These are phyloP conservation scores for Chondrilla cf. caribensis DNA, from an alignment of 37 sponge, comb jelly and placozoan genomes.

Conservation along the genomic window DNA sequence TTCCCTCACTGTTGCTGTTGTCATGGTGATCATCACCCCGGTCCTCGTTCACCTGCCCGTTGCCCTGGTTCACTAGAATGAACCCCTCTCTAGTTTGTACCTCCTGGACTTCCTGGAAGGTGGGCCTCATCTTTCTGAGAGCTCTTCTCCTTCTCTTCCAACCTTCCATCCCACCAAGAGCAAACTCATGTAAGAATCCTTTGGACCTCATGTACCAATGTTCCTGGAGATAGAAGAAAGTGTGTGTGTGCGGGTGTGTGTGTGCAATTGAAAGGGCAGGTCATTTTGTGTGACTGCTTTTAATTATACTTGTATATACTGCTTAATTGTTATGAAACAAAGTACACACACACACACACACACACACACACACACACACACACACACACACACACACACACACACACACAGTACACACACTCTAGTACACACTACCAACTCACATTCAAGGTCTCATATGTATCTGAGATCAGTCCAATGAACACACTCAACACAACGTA, in stretches of 20 bases:
- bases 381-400: not conserved
- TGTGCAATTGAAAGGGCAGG: no score
- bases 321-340: no score
- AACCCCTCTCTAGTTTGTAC: slow-evolving; percentile 3
- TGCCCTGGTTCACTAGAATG: not conserved
- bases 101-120: slow-evolving; percentile 5
- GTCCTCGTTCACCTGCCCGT: not conserved
- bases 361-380: not conserved
- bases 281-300: no score
- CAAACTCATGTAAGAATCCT: slow-evolving; percentile 10
- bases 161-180: not conserved
- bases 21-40: not conserved
- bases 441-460: slow-evolving; percentile 85
- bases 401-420: no score
- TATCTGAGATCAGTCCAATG: slow-evolving; percentile 94
- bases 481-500: slow-evolving; percentile 94
- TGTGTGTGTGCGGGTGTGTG: no score
- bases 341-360: no score
- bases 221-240: no score
- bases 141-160: not conserved
- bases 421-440: slow-evolving; percentile 35
- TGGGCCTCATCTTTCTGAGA: not conserved
- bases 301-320: no score
- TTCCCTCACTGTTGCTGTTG: not conserved
- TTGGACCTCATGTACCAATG: slow-evolving; percentile 1